Base-by-base conservation (phyloP, 2,797 vertebrate species). In the Rhynchotus rufescens region DNA sequence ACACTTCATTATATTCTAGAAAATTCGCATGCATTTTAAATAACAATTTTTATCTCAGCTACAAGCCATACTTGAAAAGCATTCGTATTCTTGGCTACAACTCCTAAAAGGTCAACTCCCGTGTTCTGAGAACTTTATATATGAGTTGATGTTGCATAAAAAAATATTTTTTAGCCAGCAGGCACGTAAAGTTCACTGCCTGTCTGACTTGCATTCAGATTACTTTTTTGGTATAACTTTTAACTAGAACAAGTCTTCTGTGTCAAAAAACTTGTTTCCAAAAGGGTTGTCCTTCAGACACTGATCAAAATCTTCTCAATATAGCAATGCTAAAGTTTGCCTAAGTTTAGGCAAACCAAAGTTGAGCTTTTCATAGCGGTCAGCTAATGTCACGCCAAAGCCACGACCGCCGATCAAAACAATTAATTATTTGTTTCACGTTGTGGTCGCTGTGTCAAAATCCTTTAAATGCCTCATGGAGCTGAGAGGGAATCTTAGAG, bases 361-460 rank as follows among this genome's bases (percentile, higher is more conserved):
- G 81, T 89, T 94, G 86, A 57, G 92, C 94, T 96, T 96, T 96
- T 89, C 93, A 91, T 93, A 84, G 61, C 83, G 85, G 54, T 93
- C 92, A 88, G 76, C 92, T 94, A 93, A 78, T 95, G 94, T 95
- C 91, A 92, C 81, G 73, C 94, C 85, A 92, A 96, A 96, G 82
- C 91, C 79, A 85, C 38, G 90, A 96, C 95, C 75, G 62, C 86
- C 66, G 95, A 96, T 97, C 95, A 96, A 97, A 95, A 85, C 79
- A 80, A 97, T 98, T 97, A 97, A 98, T 98, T 97, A 97, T 97
- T 97, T 92, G 95, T 96, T 96, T 79, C 93, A 89, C 47, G 9
- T 97, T 95, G 84, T 25, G 86, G 93, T 96, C 73, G 89, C 92
- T 84, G 60, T 86, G 94, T 92, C 89, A 86, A 92, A 94, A 94